Conservation (phyloP, 2,113 vertebrate genomes). For the Lynx canadensis region DNA sequence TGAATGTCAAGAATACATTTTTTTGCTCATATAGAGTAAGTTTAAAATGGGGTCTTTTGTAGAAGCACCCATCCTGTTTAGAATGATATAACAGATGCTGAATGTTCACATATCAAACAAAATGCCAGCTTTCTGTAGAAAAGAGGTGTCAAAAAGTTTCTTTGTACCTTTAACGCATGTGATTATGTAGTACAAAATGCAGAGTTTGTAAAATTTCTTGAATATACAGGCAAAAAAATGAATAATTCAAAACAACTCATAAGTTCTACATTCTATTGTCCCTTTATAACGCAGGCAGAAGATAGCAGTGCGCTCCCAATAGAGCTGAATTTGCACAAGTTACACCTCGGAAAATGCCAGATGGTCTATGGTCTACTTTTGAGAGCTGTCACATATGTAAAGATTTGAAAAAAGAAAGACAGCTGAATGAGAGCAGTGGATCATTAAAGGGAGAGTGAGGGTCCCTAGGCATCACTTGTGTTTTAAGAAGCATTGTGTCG, state of each 20-base stretch:
- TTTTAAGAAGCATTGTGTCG: conserved; percentile 88
- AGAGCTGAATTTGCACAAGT: conserved; percentile 98
- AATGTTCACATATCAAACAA: conserved; percentile 91
- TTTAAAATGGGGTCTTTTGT: conserved; percentile 91
- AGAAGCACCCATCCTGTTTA: conserved; percentile 87
- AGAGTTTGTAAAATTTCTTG: conserved; percentile 92
- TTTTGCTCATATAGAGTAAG: conserved; percentile 84
- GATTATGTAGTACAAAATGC: conserved; percentile 93
- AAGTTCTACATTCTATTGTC: conserved; percentile 91
- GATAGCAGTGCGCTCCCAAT: conserved; percentile 94
- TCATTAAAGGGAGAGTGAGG: conserved; percentile 88
- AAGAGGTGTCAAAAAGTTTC: conserved; percentile 92
- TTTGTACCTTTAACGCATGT: conserved; percentile 90
- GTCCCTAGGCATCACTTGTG: conserved; percentile 88
- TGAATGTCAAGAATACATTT: conserved; percentile 89
- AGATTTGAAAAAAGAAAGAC: conserved; percentile 90
- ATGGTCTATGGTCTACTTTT: conserved; percentile 94
- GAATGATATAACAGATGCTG: conserved; percentile 89
- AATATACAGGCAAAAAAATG: conserved; percentile 94
- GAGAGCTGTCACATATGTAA: conserved; percentile 93
- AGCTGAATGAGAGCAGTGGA: conserved; percentile 89
- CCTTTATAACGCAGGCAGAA: conserved; percentile 94
- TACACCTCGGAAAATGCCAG: conserved; percentile 94
- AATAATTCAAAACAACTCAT: conserved; percentile 97
- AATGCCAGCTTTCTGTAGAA: conserved; percentile 90